Evolutionary conservation across 2,113 vertebrate species (phyloP).

Genomic region (Semicossyphus pulcher): DNA sequence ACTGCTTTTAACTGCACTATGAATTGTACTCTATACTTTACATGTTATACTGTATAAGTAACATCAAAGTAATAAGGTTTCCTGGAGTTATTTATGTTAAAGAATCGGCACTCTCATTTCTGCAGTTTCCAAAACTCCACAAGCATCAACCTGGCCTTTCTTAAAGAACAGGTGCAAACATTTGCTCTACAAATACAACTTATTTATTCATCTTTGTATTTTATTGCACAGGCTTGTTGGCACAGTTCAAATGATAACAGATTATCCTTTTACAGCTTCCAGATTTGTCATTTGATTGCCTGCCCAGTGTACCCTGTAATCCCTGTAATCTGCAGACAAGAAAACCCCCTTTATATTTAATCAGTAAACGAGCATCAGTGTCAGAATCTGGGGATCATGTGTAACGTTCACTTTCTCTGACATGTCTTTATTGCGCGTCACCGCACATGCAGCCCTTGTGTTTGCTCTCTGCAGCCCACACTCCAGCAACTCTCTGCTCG

Average conservation of each 20-base stretch:
- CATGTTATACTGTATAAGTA: too few species aligned
- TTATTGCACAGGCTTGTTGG: constrained; percentile 5
- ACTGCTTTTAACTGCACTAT: too few species aligned
- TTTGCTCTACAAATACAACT: not conserved
- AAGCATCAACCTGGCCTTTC: not conserved
- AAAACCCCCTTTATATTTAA: constrained; percentile 59
- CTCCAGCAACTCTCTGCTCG: constrained; percentile 55
- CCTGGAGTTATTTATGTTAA: not conserved
- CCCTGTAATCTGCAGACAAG: constrained; percentile 46
- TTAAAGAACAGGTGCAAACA: not conserved
- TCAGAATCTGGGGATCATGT: constrained; percentile 44
- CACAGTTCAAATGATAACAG: constrained; percentile 25
- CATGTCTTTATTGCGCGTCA: constrained; percentile 72
- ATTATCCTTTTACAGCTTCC: constrained; percentile 22
- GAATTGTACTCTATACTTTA: too few species aligned
- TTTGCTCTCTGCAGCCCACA: constrained; percentile 55
- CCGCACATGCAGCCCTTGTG: constrained; percentile 59
- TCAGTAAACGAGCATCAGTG: constrained; percentile 52
- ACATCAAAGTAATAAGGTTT: too few species aligned
- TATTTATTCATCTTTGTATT: constrained; percentile 9
- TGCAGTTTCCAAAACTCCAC: not conserved
- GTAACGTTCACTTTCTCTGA: constrained; percentile 63
- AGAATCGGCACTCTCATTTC: not conserved
- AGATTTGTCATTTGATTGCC: constrained; percentile 45
- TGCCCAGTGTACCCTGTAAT: constrained; percentile 43